These are phyloP conservation scores for Marisa cornuarietis DNA, from an alignment of 1,140 invertebrate genomes.

Conservation along the genomic window DNA sequence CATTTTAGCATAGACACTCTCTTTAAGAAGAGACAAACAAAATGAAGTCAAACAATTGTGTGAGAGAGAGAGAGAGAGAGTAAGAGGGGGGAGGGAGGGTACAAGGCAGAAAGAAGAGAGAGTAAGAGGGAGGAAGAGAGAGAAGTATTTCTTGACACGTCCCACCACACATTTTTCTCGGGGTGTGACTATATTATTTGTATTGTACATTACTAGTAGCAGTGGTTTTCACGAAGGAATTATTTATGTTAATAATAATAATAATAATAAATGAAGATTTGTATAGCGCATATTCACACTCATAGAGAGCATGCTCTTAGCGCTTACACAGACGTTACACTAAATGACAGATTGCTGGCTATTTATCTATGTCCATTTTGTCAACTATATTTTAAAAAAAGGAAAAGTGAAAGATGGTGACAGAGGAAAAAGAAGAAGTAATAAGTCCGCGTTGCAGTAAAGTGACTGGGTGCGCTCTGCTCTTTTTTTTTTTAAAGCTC, in stretches of 20 bases:
- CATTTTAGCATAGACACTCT: background rate
- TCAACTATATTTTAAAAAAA: background rate
- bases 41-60: background rate
- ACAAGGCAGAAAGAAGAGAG: background rate
- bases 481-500: conserved; percentile 23
- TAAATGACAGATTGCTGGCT: too few relatives aligned
- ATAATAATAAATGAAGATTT: too few relatives aligned
- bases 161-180: background rate
- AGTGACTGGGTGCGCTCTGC: background rate
- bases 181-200: too few relatives aligned
- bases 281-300: too few relatives aligned
- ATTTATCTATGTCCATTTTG: background rate
- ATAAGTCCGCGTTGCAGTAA: background rate
- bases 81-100: background rate
- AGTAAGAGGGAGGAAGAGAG: background rate
- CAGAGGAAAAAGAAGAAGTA: too few relatives aligned
- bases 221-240: too few relatives aligned
- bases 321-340: too few relatives aligned
- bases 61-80: background rate
- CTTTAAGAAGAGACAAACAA: background rate
- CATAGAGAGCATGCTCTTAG: too few relatives aligned
- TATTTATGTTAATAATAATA: too few relatives aligned
- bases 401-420: background rate
- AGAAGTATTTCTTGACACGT: background rate
- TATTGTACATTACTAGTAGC: too few relatives aligned